These are phyloP conservation scores for Oncorhynchus mykiss DNA, from an alignment of 2,113 vertebrate genomes.

Conservation along the genomic window DNA sequence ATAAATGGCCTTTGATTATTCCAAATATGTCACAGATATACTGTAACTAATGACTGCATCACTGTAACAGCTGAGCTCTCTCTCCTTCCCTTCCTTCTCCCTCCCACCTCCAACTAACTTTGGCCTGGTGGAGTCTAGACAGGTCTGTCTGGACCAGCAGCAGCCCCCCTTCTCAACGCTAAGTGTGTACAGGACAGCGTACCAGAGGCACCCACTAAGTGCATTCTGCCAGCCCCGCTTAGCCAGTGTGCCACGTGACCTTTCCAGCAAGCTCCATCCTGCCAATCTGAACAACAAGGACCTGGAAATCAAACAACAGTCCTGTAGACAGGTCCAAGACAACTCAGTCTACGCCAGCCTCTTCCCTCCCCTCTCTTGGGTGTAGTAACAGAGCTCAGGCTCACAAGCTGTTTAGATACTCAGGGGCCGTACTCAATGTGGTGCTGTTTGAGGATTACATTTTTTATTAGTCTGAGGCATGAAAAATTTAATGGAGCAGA, in stretches of 20 bases:
- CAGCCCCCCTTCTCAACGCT: conserved; percentile 29
- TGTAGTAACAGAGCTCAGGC: neutral
- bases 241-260: conserved; percentile 38
- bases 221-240: conserved; percentile 52
- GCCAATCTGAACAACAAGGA: conserved; percentile 55
- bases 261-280: conserved; percentile 56
- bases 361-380: conserved; percentile 25
- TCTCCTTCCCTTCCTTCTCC: conserved; percentile 12
- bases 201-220: conserved; percentile 52
- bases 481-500: neutral
- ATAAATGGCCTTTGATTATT: conserved; percentile 43
- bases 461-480: conserved; percentile 3
- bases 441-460: conserved; percentile 12
- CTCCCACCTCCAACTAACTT: conserved; percentile 73
- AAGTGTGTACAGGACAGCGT: conserved; percentile 59
- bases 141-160: conserved; percentile 39
- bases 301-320: conserved; percentile 47
- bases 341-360: conserved; percentile 12
- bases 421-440: conserved; percentile 2
- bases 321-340: conserved; percentile 53
- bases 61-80: conserved; percentile 41
- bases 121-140: conserved; percentile 62
- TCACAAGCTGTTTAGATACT: conserved; percentile 13
- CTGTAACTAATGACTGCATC: conserved; percentile 50
- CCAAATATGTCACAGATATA: conserved; percentile 53